These are phyloP conservation scores for Leptopilina syphax DNA, from an alignment of 2,888 invertebrate genomes.

Conservation along the genomic window DNA sequence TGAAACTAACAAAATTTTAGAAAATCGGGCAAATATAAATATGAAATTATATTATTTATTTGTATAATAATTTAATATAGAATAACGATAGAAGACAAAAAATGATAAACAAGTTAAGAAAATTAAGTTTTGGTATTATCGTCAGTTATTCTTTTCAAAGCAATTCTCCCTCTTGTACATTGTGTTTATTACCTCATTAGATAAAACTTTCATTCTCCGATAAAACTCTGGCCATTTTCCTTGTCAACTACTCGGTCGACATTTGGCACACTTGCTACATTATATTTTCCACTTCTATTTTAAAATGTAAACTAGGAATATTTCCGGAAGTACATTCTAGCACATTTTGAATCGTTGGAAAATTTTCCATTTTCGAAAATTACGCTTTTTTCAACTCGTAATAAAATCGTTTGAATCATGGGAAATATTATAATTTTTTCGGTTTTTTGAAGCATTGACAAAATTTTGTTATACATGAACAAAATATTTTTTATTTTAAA, in stretches of 20 bases:
- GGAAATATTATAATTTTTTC: too few relatives aligned
- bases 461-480: too few relatives aligned
- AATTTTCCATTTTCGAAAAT: background rate
- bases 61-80: too few relatives aligned
- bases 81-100: too few relatives aligned
- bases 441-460: too few relatives aligned
- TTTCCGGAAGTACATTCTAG: background rate
- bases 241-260: background rate
- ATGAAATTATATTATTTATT: too few relatives aligned
- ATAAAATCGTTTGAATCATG: too few relatives aligned
- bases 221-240: slow-evolving; percentile 1
- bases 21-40: too few relatives aligned
- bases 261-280: slow-evolving; percentile 36
- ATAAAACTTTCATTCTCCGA: slow-evolving; percentile 24
- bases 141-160: background rate
- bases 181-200: slow-evolving; percentile 23
- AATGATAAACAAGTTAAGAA: background rate
- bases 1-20: too few relatives aligned
- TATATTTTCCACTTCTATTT: background rate
- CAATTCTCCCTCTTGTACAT: background rate
- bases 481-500: too few relatives aligned
- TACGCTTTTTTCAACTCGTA: too few relatives aligned
- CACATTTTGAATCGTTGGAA: slow-evolving; percentile 6
- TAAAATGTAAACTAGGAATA: background rate
- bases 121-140: background rate